Evolutionary conservation across 2,888 invertebrate species (phyloP).

Genomic region (Melinaea marsaeus): DNA sequence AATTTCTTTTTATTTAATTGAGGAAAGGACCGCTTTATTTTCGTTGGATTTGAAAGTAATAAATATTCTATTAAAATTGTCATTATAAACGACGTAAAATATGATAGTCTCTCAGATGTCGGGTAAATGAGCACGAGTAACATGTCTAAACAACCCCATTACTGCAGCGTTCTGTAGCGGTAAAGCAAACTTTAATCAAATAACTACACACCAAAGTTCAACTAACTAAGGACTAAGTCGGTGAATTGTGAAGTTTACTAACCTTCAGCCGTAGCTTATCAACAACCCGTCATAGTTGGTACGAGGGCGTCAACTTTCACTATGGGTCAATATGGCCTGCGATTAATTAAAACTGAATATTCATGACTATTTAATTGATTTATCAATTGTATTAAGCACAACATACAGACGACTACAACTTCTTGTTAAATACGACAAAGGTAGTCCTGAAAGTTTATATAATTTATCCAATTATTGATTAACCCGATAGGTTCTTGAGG

Average conservation of each 20-base stretch:
- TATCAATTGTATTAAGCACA: too few species aligned
- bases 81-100: not conserved
- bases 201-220: not conserved
- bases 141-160: not conserved
- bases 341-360: too few species aligned
- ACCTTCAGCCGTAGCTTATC: conserved; percentile 1
- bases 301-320: not conserved
- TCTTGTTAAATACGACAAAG: too few species aligned
- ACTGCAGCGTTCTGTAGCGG: not conserved
- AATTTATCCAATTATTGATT: too few species aligned
- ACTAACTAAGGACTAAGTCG: conserved; percentile 1
- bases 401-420: too few species aligned
- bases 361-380: too few species aligned
- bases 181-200: conserved; percentile 2
- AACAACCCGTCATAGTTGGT: not conserved
- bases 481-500: too few species aligned
- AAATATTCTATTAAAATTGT: not conserved
- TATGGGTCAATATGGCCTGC: not conserved
- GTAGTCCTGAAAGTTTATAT: too few species aligned
- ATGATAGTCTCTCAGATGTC: not conserved
- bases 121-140: not conserved
- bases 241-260: not conserved
- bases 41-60: not conserved
- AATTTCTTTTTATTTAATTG: not conserved
- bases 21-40: not conserved